A percentile compares a stretch with the other conserved stretches of the same genome.
These are phyloP conservation scores for Chymomyza costata DNA, from an alignment of 1,140 invertebrate genomes.

Conservation along the genomic window DNA sequence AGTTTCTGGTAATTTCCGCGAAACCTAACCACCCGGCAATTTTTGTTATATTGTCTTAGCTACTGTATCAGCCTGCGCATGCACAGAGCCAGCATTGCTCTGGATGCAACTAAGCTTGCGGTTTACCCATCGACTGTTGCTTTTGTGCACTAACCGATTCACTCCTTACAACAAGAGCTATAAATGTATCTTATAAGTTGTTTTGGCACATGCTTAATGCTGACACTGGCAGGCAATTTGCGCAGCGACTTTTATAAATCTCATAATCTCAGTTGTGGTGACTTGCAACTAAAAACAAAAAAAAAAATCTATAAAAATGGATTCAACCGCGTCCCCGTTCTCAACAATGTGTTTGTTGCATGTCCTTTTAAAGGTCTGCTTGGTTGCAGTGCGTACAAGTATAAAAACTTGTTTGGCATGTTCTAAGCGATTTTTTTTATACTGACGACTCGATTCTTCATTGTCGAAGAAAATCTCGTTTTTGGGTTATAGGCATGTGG, in stretches of 20 bases:
- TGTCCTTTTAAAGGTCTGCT: constrained; percentile 57
- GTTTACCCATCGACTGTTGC: constrained; percentile 57
- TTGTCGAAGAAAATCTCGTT: constrained; percentile 52
- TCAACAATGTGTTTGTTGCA: constrained; percentile 30
- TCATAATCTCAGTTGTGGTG: constrained; percentile 42
- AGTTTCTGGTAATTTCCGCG: constrained; percentile 44
- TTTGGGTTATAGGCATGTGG: constrained; percentile 49
- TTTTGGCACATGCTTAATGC: constrained; percentile 40
- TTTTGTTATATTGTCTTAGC: not conserved
- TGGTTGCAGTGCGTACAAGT: constrained; percentile 31
- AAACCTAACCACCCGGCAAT: constrained; percentile 18
- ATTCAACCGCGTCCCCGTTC: constrained; percentile 45
- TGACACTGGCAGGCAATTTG: constrained; percentile 12
- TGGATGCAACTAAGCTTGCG: constrained; percentile 13
- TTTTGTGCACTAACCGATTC: no score
- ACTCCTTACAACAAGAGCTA: no score
- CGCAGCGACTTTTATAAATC: constrained; percentile 30
- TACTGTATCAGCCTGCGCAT: no score
- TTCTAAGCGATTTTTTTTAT: constrained; percentile 65
- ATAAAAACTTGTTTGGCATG: constrained; percentile 66
- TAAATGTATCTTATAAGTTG: constrained; percentile 50
- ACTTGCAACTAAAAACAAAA: constrained; percentile 26
- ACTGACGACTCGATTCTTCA: no score
- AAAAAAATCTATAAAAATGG: constrained; percentile 64
- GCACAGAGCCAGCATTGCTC: constrained; percentile 28